A percentile compares a stretch with the other conserved stretches of the same genome.
Conservation (phyloP, 2,888 invertebrate species). For the Adineta ricciae region DNA sequence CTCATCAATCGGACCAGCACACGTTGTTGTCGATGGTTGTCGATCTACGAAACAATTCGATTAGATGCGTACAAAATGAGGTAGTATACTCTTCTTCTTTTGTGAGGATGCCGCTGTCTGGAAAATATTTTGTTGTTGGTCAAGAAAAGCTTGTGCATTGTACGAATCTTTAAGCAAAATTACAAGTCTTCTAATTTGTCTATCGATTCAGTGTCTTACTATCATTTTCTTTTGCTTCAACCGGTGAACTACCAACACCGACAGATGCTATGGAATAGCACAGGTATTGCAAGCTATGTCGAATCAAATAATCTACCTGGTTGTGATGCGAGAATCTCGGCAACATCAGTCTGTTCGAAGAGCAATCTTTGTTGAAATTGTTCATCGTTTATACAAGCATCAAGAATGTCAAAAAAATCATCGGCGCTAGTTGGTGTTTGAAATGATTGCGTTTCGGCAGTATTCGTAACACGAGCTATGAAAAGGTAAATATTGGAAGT, state of each 20-base stretch:
- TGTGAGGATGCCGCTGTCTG: not conserved
- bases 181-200: no score
- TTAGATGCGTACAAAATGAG: no score
- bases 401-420: not conserved
- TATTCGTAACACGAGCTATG: no score
- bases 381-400: not conserved
- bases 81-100: not conserved
- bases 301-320: no score
- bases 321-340: not conserved
- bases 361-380: not conserved
- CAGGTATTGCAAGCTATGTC: no score
- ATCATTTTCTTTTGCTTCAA: not conserved
- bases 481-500: no score
- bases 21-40: not conserved
- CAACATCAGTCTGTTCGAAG: not conserved
- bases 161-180: no score
- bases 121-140: not conserved
- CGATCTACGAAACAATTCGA: not conserved
- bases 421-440: not conserved
- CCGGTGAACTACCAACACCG: not conserved
- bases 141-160: not conserved
- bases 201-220: not conserved
- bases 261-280: not conserved
- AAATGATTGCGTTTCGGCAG: not conserved
- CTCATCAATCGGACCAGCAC: not conserved